Evolutionary conservation across 1,140 invertebrate genomes (phyloP), one percentile per base, ranked within the genome.

Genomic region (Drosophila pandora): DNA sequence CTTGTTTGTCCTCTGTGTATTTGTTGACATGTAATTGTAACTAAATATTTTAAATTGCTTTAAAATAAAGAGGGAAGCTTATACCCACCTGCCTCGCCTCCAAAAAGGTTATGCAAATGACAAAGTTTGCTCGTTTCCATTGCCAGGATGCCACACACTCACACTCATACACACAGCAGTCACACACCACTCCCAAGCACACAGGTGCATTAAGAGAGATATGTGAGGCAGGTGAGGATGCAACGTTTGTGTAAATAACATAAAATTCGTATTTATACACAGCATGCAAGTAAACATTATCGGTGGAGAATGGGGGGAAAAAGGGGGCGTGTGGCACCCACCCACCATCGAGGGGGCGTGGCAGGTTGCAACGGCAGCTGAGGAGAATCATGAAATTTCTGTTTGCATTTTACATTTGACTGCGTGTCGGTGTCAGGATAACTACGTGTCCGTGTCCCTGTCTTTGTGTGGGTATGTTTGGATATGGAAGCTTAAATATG

Each of bases 11-110:
- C 21, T 47, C 7, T 58, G 58, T 61, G 49, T 81, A 73, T 87
- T 88, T 87, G 83, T 87, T 87, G 82, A 87, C 83, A 87, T 87
- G 83, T 88, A 87, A 87, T 87, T 87, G 82, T 80, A 87, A 87
- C 82, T 87, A 87, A 87, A 87, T 87, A 87, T 87, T 88, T 87
- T 88, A 87, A 87, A 88, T 87, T 87, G 82, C 83, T 88, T 87
- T 88, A 88, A 87, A 87, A 87, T 87, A 87, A 87, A 87, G 78
- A 77, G 76, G 54, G 50, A 34, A 52, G 53, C 55, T 59, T 67
- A 53, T 67, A 53, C 23, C 50, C 28, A 34, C 52, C 32, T n/a
- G 8, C 23, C 2, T 12, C 6, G 49, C 21, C 30, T 10, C 65
- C 49, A 52, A 74, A 74, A 88, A 87, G 83, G 82, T 87, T 87